phyloP scores from a whole-genome alignment of 2,888 invertebrate species.

The Dryomyza anilis region DNA sequence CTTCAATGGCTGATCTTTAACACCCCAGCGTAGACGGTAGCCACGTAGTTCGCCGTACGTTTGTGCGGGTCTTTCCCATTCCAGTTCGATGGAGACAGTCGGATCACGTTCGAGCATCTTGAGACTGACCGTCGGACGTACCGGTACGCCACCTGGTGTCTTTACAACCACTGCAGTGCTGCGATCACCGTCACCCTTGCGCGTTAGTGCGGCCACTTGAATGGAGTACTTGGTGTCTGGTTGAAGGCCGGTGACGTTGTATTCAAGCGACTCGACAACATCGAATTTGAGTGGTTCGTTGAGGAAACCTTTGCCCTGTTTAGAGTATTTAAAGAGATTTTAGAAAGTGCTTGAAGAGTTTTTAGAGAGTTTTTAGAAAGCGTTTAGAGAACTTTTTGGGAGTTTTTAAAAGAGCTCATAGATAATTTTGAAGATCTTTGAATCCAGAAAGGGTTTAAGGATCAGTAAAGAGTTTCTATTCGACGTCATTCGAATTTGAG shows the following conservation, averaged over 20 bases:
- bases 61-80: conserved; percentile 89
- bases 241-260: conserved; percentile 87
- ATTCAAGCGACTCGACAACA: conserved; percentile 80
- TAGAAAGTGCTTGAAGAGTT: background rate
- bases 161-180: conserved; percentile 83
- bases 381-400: no score
- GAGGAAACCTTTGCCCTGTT: conserved; percentile 69
- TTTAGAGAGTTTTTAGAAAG: no score
- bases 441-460: no score
- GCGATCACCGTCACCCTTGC: conserved; percentile 95
- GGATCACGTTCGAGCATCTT: conserved; percentile 87
- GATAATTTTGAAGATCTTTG: no score
- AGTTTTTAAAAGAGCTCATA: no score
- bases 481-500: no score
- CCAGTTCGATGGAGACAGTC: conserved; percentile 85
- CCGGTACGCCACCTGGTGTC: conserved; percentile 93
- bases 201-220: conserved; percentile 93
- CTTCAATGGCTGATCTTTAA: conserved; percentile 78
- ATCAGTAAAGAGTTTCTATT: no score
- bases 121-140: conserved; percentile 78
- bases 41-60: conserved; percentile 88
- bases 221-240: conserved; percentile 94
- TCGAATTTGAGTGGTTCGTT: conserved; percentile 89
- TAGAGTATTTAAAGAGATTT: no score
- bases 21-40: conserved; percentile 85